A percentile compares a stretch with the other conserved stretches of the same genome.
Conservation (phyloP, 2,113 vertebrate species). For the Sorex fumeus region DNA sequence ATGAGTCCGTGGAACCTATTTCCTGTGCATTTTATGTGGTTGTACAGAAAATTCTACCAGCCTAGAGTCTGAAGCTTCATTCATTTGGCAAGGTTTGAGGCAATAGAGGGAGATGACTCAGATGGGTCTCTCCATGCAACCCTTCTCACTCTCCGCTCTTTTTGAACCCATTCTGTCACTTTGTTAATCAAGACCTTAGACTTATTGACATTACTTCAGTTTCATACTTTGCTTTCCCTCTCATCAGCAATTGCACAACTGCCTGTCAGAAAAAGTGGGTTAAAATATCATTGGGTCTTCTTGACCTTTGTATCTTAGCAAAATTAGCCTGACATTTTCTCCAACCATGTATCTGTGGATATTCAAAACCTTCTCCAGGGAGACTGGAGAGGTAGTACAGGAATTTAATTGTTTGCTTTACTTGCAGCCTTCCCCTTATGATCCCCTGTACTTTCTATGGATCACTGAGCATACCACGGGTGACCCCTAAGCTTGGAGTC, state of each 20-base stretch:
- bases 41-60: not conserved
- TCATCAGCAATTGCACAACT: not conserved
- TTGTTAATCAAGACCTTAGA: not conserved
- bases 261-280: not conserved
- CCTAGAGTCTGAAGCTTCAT: not conserved
- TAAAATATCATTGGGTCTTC: not conserved
- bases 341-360: not conserved
- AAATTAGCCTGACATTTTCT: not conserved
- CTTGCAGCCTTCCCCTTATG: not conserved
- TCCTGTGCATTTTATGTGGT: not conserved
- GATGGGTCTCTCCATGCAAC: too few species aligned
- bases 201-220: not conserved
- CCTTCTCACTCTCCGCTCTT: not conserved
- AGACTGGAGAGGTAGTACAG: too few species aligned
- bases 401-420: not conserved
- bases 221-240: not conserved
- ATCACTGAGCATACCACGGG: too few species aligned
- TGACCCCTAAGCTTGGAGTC: too few species aligned
- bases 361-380: not conserved
- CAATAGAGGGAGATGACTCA: too few species aligned
- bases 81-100: not conserved
- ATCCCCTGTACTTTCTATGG: not conserved
- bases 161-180: not conserved
- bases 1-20: not conserved
- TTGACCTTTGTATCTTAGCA: not conserved